Percentiles rank a stretch among this genome's conserved stretches.
Conservation (phyloP, 2,888 invertebrate genomes). For the Antheraea yamamai region DNA sequence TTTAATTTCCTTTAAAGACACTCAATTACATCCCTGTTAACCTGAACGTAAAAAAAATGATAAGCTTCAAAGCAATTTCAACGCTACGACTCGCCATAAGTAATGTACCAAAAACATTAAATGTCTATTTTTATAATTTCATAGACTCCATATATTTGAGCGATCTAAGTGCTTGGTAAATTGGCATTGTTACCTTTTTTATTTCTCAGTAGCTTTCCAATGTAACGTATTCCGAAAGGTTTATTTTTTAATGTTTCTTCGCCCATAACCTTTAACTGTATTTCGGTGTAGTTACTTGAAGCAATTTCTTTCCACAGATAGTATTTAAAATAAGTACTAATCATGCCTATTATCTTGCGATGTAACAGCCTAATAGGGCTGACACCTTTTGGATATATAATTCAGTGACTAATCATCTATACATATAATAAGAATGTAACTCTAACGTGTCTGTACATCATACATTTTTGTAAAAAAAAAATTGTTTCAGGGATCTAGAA, state of each 20-base stretch:
- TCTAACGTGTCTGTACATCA: too few relatives aligned
- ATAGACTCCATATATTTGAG: background rate
- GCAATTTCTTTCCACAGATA: too few relatives aligned
- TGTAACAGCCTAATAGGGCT: too few relatives aligned
- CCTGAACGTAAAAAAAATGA: constrained; percentile 34
- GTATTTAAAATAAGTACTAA: too few relatives aligned
- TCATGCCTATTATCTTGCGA: too few relatives aligned
- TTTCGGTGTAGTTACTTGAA: too few relatives aligned
- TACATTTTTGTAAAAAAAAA: too few relatives aligned
- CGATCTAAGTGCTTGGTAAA: background rate
- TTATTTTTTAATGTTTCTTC: background rate
- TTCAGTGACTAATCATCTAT: too few relatives aligned
- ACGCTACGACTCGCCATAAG: constrained; percentile 32
- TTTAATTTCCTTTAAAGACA: background rate
- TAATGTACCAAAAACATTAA: constrained; percentile 10
- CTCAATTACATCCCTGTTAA: constrained; percentile 13
- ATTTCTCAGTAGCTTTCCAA: background rate
- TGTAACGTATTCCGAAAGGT: background rate
- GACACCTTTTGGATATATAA: too few relatives aligned
- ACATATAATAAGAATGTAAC: too few relatives aligned
- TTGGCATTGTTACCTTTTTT: background rate
- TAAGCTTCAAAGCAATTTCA: constrained; percentile 53
- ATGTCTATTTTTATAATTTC: background rate
- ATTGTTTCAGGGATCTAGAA: too few relatives aligned
- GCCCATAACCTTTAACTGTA: too few relatives aligned